Evolutionary conservation across 2,797 vertebrate species (phyloP).

Genomic region (Hoplostethus atlanticus): DNA sequence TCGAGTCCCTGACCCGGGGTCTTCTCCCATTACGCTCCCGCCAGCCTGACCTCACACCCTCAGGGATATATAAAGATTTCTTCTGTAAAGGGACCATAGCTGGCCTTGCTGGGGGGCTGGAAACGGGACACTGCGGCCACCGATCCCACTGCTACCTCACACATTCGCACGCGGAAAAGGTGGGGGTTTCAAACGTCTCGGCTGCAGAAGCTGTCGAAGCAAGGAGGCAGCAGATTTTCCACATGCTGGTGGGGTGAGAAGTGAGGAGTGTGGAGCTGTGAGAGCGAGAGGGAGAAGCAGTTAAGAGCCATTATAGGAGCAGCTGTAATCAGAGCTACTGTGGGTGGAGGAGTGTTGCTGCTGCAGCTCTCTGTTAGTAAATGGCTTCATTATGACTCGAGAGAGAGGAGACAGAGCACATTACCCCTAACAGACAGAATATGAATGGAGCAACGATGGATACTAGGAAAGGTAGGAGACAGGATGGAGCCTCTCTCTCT

Average conservation of each 20-base stretch:
- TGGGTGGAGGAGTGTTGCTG: constrained; percentile 55
- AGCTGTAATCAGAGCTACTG: constrained; percentile 73
- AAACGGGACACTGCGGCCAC: constrained; percentile 72
- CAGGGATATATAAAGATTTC: constrained; percentile 83
- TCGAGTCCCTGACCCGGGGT: constrained; percentile 69
- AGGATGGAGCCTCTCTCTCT: constrained; percentile 20
- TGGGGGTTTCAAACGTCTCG: constrained; percentile 38
- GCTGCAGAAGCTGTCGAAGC: constrained; percentile 27
- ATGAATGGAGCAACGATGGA: constrained; percentile 64
- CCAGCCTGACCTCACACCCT: constrained; percentile 73
- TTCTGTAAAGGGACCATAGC: constrained; percentile 69
- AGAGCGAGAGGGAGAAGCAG: constrained; percentile 51
- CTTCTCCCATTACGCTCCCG: constrained; percentile 77
- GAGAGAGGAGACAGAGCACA: constrained; percentile 47
- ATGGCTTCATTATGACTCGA: constrained; percentile 67
- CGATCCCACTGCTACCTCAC: constrained; percentile 25
- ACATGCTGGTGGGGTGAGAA: constrained; percentile 59
- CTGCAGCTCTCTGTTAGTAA: constrained; percentile 58
- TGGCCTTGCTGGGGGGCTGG: constrained; percentile 55
- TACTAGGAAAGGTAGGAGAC: constrained; percentile 70
- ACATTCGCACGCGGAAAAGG: constrained; percentile 58
- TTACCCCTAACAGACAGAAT: constrained; percentile 47
- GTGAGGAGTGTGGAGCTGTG: constrained; percentile 30
- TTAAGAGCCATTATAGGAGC: constrained; percentile 62
- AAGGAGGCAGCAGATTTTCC: constrained; percentile 56